These are phyloP conservation scores for Pterobdella sp. DNA, from an alignment of 2,888 invertebrate species.

Conservation along the genomic window DNA sequence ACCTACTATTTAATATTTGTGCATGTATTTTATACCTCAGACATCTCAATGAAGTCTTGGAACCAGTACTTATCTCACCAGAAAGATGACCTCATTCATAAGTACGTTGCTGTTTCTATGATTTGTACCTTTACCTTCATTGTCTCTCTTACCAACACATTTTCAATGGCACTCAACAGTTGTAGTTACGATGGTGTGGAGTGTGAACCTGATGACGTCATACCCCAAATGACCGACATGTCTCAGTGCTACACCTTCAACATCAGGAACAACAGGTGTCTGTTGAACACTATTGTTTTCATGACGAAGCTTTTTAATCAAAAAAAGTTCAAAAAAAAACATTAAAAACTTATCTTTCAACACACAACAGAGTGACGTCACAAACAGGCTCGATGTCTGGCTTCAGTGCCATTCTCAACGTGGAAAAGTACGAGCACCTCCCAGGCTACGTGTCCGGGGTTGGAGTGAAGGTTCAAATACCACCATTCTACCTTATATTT, in stretches of 20 bases:
- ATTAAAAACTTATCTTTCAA: not conserved
- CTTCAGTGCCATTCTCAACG: slow-evolving; percentile 30
- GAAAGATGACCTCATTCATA: slow-evolving; percentile 22
- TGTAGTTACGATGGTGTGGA: slow-evolving; percentile 20
- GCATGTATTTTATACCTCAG: too few species aligned
- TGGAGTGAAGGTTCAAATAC: slow-evolving; percentile 29
- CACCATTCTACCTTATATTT: not conserved
- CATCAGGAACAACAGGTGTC: not conserved
- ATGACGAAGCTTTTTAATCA: not conserved
- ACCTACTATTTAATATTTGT: too few species aligned
- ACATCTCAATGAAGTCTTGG: not conserved
- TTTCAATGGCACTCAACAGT: too few species aligned
- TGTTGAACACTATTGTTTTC: not conserved
- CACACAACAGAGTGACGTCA: not conserved
- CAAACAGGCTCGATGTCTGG: slow-evolving; percentile 30
- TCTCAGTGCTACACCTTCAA: slow-evolving; percentile 33
- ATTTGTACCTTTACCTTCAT: too few species aligned
- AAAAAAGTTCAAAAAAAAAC: too few species aligned
- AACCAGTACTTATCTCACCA: slow-evolving; percentile 22
- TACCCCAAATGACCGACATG: slow-evolving; percentile 30
- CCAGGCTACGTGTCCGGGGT: slow-evolving; percentile 30
- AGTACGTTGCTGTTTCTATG: not conserved
- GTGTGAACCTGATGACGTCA: slow-evolving; percentile 12
- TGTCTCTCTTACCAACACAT: too few species aligned
- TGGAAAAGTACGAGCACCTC: slow-evolving; percentile 33